These are phyloP conservation scores for Brachylomia viminalis DNA, from an alignment of 2,888 invertebrate species.

Conservation along the genomic window DNA sequence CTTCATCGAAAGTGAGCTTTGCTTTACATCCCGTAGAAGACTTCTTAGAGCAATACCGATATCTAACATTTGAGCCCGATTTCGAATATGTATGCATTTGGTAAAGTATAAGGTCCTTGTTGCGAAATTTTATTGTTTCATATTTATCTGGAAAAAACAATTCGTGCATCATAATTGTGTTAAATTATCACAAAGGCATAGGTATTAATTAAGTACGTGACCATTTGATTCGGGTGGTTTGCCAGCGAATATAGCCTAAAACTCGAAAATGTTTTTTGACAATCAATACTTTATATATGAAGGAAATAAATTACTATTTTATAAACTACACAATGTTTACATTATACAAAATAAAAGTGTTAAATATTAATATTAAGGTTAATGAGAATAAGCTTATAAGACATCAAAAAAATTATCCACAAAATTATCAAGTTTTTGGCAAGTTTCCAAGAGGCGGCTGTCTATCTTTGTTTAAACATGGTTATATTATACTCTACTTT, in stretches of 20 bases:
- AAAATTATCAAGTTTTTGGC: neutral
- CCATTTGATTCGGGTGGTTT: neutral
- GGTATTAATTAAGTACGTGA: too few relatives aligned
- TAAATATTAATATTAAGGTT: neutral
- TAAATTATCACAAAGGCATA: neutral
- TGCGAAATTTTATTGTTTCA: constrained; percentile 33
- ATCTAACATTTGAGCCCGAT: neutral
- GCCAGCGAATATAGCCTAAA: neutral
- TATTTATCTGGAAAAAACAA: constrained; percentile 38
- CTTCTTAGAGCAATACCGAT: constrained; percentile 38
- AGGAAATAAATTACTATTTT: neutral
- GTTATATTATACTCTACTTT: constrained; percentile 17
- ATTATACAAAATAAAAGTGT: neutral
- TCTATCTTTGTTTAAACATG: neutral
- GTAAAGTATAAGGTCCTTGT: constrained; percentile 26
- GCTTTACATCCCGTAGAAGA: constrained; percentile 23
- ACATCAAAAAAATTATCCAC: neutral
- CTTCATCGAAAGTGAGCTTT: constrained; percentile 5
- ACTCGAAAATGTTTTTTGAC: neutral
- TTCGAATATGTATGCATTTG: constrained; percentile 33
- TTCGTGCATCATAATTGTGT: neutral
- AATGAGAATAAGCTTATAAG: neutral
- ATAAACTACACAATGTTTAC: neutral
- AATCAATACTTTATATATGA: neutral
- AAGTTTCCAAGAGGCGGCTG: too few relatives aligned